Conservation (phyloP, 2,797 vertebrate genomes). For the Allobates femoralis region DNA sequence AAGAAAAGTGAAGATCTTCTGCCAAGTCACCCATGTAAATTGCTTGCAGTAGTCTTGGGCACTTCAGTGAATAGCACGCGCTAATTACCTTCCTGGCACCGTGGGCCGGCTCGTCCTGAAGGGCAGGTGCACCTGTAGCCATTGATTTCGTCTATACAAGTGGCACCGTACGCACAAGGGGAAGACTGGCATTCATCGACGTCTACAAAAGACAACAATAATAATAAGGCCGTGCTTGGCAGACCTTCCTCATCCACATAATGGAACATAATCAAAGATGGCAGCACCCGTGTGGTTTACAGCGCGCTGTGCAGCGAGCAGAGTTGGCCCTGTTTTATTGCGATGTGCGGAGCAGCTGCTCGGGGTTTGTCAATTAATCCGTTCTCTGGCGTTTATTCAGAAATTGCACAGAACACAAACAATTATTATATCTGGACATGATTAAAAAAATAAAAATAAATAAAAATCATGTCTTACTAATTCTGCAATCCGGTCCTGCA, state of each 20-base stretch:
- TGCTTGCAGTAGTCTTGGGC: background rate
- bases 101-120: constrained; percentile 82
- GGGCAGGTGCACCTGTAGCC: constrained; percentile 89
- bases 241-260: constrained; percentile 10
- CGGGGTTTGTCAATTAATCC: background rate
- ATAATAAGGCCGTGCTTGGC: constrained; percentile 20
- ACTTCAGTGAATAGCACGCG: background rate
- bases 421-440: background rate
- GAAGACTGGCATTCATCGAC: constrained; percentile 96
- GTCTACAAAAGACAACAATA: constrained; percentile 74
- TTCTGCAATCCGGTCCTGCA: constrained; percentile 94
- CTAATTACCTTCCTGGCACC: constrained; percentile 87
- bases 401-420: background rate
- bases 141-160: constrained; percentile 92
- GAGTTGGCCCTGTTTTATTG: background rate
- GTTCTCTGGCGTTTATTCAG: background rate
- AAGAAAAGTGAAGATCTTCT: background rate
- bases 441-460: background rate
- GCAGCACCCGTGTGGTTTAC: constrained; percentile 24
- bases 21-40: constrained; percentile 22
- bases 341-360: constrained; percentile 13
- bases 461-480: constrained; percentile 83
- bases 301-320: background rate
- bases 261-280: constrained; percentile 15
- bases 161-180: constrained; percentile 89